A percentile compares a stretch with the other conserved stretches of the same genome.
Evolutionary conservation across 2,113 vertebrate species (phyloP).

Genomic region (Podilymbus podiceps): DNA sequence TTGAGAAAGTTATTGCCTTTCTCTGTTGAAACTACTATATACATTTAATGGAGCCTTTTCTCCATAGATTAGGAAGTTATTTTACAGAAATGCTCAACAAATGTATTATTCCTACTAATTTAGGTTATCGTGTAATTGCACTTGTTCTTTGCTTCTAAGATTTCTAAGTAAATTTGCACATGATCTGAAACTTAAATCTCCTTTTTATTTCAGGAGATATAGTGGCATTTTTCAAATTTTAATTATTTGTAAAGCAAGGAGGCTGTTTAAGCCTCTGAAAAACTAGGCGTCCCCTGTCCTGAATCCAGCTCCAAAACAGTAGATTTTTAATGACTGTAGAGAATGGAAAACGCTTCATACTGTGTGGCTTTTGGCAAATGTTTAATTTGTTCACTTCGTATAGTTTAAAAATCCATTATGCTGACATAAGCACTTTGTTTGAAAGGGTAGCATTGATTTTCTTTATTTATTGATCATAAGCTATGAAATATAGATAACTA

Average conservation of each 20-base stretch:
- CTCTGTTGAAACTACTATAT: background rate
- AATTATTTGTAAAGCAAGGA: background rate
- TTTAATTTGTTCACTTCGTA: background rate
- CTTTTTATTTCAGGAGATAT: background rate
- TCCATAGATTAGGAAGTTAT: background rate
- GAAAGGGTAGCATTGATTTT: background rate
- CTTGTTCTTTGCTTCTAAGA: background rate
- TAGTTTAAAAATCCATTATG: background rate
- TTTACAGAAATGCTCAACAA: background rate
- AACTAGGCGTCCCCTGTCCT: background rate
- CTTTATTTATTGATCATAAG: background rate
- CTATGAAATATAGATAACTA: background rate
- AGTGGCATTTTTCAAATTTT: background rate
- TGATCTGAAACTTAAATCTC: background rate
- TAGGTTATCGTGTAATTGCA: background rate
- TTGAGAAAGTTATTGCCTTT: background rate
- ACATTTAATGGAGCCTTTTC: background rate
- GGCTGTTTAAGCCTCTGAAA: background rate
- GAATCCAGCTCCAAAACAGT: rapidly evolving
- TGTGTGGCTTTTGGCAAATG: background rate
- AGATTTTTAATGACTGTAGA: background rate
- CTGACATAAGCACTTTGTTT: background rate
- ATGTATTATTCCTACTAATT: background rate
- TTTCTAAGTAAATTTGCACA: background rate
- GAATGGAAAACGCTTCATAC: background rate